Percentiles rank a stretch among this genome's conserved stretches.
Evolutionary conservation across 2,888 invertebrate genomes (phyloP).

Genomic region (Microplitis deprimator): DNA sequence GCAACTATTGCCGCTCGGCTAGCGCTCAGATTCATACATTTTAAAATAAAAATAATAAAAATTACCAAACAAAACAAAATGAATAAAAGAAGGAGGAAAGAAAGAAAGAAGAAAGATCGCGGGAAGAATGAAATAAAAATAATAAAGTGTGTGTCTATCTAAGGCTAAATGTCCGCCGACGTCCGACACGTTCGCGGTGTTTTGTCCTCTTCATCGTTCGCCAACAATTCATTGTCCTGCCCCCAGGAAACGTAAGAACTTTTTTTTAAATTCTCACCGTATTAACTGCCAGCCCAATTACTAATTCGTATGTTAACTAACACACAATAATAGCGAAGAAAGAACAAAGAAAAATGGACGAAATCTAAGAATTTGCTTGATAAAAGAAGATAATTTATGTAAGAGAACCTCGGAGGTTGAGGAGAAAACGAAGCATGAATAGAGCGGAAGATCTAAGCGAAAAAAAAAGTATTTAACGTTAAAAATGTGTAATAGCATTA

Average conservation of each 20-base stretch:
- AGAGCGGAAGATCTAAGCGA: too few relatives aligned
- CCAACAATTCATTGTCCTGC: conserved; percentile 37
- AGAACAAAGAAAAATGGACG: background rate
- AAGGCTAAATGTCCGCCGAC: conserved; percentile 47
- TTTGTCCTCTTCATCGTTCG: conserved; percentile 47
- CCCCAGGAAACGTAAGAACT: conserved; percentile 18
- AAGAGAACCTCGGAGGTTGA: too few relatives aligned
- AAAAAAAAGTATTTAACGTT: too few relatives aligned
- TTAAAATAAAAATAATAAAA: conserved; percentile 25
- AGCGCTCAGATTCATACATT: conserved; percentile 32
- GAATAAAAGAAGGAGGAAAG: background rate
- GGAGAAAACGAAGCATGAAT: too few relatives aligned
- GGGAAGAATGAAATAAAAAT: conserved; percentile 32
- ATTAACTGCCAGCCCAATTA: conserved; percentile 15
- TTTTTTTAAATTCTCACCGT: conserved; percentile 14
- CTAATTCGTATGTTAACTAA: background rate
- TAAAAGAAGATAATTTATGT: background rate
- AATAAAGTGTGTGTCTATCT: conserved; percentile 46
- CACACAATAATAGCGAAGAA: background rate
- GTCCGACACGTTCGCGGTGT: conserved; percentile 45
- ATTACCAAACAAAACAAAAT: background rate
- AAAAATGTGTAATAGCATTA: too few relatives aligned
- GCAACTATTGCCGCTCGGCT: conserved; percentile 28
- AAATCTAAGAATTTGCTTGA: background rate
- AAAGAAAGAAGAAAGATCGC: background rate